Evolutionary conservation across 2,113 vertebrate genomes (phyloP).

Genomic region (Coregonus clupeaformis): DNA sequence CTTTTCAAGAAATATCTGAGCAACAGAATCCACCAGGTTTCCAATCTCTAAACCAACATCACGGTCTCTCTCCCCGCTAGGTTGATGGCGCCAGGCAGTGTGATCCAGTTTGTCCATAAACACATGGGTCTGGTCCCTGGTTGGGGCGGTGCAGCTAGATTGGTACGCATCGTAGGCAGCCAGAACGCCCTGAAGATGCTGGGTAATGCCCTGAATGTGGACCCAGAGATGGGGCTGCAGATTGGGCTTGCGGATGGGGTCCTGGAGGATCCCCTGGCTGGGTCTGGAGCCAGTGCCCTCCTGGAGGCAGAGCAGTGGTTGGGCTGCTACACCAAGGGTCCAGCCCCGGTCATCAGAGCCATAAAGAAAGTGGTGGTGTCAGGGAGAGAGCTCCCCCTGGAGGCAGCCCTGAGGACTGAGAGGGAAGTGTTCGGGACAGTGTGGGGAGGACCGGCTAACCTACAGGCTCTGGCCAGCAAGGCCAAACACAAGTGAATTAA

Average conservation of each 20-base stretch:
- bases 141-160: slow-evolving; percentile 87
- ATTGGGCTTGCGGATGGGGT: slow-evolving; percentile 80
- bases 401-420: slow-evolving; percentile 84
- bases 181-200: slow-evolving; percentile 82
- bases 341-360: slow-evolving; percentile 79
- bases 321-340: slow-evolving; percentile 70
- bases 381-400: slow-evolving; percentile 81
- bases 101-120: slow-evolving; percentile 94
- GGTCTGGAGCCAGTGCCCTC: slow-evolving; percentile 3
- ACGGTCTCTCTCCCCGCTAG: slow-evolving; percentile 60
- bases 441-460: slow-evolving; percentile 88
- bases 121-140: slow-evolving; percentile 92
- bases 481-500: slow-evolving; percentile 75
- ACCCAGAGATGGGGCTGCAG: slow-evolving; percentile 69
- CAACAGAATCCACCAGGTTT: background rate
- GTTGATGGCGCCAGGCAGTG: slow-evolving; percentile 83
- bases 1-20: no score
- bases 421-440: slow-evolving; percentile 85
- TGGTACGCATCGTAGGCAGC: slow-evolving; percentile 80
- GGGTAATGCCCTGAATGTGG: slow-evolving; percentile 70
- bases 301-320: slow-evolving; percentile 81
- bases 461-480: slow-evolving; percentile 79
- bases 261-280: slow-evolving; percentile 51
- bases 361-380: slow-evolving; percentile 82
- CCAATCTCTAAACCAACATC: background rate